Base-by-base conservation (phyloP, 2,113 vertebrate genomes). In the Chamaetylas fuelleborni region DNA sequence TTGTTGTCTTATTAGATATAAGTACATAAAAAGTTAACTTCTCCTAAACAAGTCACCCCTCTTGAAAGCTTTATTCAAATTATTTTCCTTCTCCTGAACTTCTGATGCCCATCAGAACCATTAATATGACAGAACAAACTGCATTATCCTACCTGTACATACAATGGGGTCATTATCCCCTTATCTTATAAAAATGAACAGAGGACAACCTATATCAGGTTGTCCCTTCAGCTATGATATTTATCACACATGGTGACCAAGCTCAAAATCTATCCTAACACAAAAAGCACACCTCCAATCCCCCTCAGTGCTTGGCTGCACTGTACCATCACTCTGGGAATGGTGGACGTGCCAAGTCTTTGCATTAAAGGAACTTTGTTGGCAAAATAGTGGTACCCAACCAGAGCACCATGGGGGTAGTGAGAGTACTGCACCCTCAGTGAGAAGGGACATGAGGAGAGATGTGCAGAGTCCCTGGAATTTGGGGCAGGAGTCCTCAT, bases 301-400 rank as follows among this genome's bases (percentile, higher is more conserved):
- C 34, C 26, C 12, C 11, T 65, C 24, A 3, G 38, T 18, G 9
- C 51, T 42, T 31, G 60, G 25, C 64, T 77, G 54, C 42, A 20
- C 0, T 53, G 47, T 45, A 33, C 9, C 40, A 14, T 26, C 56
- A 11, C 28, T 16, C 28, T 16, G 38, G 76, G 67, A 80, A 6
- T 28, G 4, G 4, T 3, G 14, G n/a, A 36, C 0, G 0, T 24
- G 45, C 16, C 3, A 19, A 69, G 62, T 5, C 28, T 81, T 73
- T 23, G 38, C 29, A 7, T 0, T 14, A 50, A 16, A 82, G 53
- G 43, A 73, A 23, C 11, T 0, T 3, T 23, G 20, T 23, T 43
- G 51, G 45, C 28, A 40, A 43, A 51, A 9, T 0, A 23, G 43
- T 2, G 12, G 5, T 26, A 14, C 56, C 40, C 5, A 3, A 38